Evolutionary conservation across 1,140 invertebrate species (phyloP).

Genomic region (Acarapis woodi): DNA sequence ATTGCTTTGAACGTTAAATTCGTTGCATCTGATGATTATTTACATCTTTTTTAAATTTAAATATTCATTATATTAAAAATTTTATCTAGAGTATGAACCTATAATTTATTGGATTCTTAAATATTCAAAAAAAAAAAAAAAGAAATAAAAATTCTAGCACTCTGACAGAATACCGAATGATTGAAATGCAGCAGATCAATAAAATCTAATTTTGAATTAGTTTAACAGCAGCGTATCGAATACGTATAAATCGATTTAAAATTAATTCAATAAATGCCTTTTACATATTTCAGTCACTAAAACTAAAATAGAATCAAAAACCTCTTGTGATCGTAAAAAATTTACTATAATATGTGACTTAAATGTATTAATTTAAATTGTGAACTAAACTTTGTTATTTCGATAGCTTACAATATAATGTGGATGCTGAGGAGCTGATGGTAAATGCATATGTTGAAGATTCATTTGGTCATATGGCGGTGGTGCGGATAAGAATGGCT

Average conservation of each 20-base stretch:
- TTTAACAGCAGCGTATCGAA: neutral
- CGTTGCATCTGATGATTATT: no score
- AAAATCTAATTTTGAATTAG: no score
- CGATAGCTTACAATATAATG: conserved; percentile 7
- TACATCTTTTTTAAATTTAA: no score
- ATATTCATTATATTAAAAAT: no score
- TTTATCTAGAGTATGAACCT: no score
- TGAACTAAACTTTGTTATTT: neutral
- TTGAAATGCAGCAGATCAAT: no score
- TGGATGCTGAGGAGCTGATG: neutral
- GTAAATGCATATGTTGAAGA: conserved; percentile 6
- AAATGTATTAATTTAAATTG: neutral
- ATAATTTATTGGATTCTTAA: no score
- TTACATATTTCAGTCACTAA: neutral
- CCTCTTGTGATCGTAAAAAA: neutral
- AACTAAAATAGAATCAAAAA: neutral
- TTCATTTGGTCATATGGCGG: conserved; percentile 10
- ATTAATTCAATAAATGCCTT: neutral
- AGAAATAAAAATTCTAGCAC: no score
- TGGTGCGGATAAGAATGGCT: conserved; percentile 9
- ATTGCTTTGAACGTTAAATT: no score
- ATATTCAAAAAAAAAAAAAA: no score
- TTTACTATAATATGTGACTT: neutral
- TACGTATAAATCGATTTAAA: neutral
- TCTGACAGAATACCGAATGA: no score